These are phyloP conservation scores for Lutra lutra DNA, from an alignment of 2,797 vertebrate species.

Conservation along the genomic window DNA sequence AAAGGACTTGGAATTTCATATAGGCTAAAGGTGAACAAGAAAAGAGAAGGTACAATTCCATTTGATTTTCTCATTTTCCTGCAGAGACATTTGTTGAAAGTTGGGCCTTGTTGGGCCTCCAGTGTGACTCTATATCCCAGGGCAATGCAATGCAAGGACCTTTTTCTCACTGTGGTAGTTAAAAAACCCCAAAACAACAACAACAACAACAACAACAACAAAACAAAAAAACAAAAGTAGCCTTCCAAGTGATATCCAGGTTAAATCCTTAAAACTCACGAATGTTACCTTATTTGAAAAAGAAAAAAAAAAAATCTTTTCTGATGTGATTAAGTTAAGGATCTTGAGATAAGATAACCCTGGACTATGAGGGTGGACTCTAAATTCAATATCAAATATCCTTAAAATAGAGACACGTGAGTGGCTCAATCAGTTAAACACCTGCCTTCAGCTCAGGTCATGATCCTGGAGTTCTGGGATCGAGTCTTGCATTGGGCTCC, in stretches of 20 bases:
- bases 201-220: neutral
- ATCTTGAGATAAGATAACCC: neutral
- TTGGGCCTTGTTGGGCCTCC: neutral
- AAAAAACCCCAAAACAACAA: too few relatives aligned
- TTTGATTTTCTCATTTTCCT: neutral
- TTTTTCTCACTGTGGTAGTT: neutral
- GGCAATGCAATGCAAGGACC: neutral
- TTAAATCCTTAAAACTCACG: too few relatives aligned
- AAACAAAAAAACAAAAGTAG: too few relatives aligned
- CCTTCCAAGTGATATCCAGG: neutral
- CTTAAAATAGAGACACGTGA: neutral
- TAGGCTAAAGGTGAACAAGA: neutral
- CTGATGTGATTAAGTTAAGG: neutral
- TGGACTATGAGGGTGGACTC: neutral
- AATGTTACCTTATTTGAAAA: neutral
- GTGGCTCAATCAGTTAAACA: too few relatives aligned
- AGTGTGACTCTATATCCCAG: neutral
- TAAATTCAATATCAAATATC: neutral
- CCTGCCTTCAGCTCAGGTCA: too few relatives aligned
- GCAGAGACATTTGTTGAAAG: neutral
- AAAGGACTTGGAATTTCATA: neutral
- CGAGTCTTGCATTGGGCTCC: too few relatives aligned
- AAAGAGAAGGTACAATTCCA: neutral
- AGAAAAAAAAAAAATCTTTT: neutral
- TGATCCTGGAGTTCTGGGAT: too few relatives aligned